These are phyloP conservation scores for Orchestia grillus DNA, from an alignment of 1,140 invertebrate species.

Conservation along the genomic window DNA sequence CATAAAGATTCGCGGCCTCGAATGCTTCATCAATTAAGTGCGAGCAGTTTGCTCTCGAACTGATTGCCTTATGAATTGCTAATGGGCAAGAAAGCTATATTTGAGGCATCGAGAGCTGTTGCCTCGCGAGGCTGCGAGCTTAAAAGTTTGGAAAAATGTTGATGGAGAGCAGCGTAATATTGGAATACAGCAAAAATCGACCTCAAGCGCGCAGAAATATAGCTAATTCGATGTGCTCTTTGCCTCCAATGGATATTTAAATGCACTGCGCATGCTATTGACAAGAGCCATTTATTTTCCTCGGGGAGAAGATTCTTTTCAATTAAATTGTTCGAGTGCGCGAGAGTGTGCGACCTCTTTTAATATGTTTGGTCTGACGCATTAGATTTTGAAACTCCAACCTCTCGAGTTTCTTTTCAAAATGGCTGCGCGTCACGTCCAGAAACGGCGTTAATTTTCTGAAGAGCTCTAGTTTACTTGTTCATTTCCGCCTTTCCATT, in stretches of 20 bases:
- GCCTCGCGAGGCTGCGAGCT: neutral
- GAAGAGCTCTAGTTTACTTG: no score
- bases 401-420: no score
- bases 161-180: neutral
- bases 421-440: no score
- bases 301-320: neutral
- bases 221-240: neutral
- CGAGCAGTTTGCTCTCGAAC: neutral
- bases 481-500: no score
- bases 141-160: neutral
- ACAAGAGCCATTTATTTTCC: neutral
- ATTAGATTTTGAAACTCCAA: neutral
- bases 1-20: neutral
- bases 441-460: no score
- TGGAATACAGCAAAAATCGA: neutral
- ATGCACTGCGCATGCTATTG: neutral
- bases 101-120: no score
- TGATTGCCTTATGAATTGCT: conserved; percentile 40
- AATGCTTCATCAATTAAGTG: conserved; percentile 30
- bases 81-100: neutral
- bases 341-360: neutral
- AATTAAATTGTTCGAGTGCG: neutral
- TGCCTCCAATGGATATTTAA: no score
- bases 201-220: neutral
- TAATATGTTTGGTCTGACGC: neutral